phyloP scores from a whole-genome alignment of 2,888 invertebrate genomes.

The Epinotia nisella region DNA sequence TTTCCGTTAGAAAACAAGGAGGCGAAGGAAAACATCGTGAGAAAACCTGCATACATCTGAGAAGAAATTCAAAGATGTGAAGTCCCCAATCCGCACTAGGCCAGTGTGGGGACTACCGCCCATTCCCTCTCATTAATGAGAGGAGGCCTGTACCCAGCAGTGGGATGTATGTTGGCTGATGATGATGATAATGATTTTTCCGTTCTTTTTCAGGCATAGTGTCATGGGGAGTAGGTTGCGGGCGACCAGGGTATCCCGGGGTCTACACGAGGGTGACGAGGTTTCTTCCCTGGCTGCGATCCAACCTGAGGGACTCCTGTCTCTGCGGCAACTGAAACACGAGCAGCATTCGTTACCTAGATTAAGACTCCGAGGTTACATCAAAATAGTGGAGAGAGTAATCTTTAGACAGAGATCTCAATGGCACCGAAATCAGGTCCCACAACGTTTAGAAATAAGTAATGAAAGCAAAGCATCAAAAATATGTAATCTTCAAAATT shows the following conservation, averaged over 20 bases:
- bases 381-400: neutral
- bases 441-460: neutral
- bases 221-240: constrained; percentile 94
- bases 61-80: too few species aligned
- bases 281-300: constrained; percentile 90
- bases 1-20: too few species aligned
- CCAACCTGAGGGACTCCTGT: constrained; percentile 90
- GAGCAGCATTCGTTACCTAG: neutral
- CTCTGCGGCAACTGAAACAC: constrained; percentile 78
- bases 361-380: neutral
- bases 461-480: too few species aligned
- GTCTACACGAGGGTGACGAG: constrained; percentile 89
- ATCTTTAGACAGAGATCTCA: neutral
- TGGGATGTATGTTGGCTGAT: too few species aligned
- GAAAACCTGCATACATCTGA: too few species aligned
- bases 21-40: too few species aligned
- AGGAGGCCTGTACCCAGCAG: too few species aligned
- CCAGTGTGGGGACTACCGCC: too few species aligned
- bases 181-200: too few species aligned
- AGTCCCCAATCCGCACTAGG: too few species aligned
- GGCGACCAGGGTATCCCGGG: constrained; percentile 89
- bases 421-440: constrained; percentile 1
- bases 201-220: constrained; percentile 86
- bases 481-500: too few species aligned
- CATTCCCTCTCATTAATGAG: too few species aligned